These are phyloP conservation scores for Mionectes macconnelli DNA, from an alignment of 2,113 vertebrate genomes.

Conservation along the genomic window DNA sequence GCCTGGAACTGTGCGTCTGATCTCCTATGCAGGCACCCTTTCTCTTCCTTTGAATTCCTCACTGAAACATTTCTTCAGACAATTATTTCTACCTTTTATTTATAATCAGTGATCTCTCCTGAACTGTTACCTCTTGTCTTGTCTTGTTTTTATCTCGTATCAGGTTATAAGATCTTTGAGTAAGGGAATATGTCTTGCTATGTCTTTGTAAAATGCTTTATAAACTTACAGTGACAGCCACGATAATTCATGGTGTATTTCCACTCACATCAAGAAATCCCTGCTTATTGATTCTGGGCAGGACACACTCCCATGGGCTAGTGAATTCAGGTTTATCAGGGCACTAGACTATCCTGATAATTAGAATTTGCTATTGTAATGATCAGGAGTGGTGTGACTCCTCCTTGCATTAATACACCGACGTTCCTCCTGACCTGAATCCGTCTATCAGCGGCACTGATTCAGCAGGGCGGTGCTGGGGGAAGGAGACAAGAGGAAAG, in stretches of 20 bases:
- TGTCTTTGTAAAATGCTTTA: slow-evolving; percentile 54
- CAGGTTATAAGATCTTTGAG: slow-evolving; percentile 54
- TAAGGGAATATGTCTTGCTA: slow-evolving; percentile 35
- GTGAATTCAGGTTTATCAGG: slow-evolving; percentile 10
- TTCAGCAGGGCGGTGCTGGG: background rate
- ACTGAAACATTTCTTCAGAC: slow-evolving; percentile 56
- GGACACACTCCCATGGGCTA: background rate
- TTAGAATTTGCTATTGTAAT: slow-evolving; percentile 15
- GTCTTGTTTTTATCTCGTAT: slow-evolving; percentile 55
- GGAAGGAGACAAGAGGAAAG: background rate
- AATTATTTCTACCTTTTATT: slow-evolving; percentile 60
- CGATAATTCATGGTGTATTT: slow-evolving; percentile 37
- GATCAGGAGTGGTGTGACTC: background rate
- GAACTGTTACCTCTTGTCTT: slow-evolving; percentile 66
- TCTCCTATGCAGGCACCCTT: background rate
- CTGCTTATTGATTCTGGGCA: slow-evolving; percentile 9
- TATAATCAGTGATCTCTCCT: slow-evolving; percentile 63
- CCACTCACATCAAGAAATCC: slow-evolving; percentile 26
- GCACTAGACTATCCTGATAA: background rate
- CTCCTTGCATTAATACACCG: background rate
- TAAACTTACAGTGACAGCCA: slow-evolving; percentile 55
- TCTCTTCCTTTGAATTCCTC: slow-evolving; percentile 50
- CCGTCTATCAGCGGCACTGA: background rate
- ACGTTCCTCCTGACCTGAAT: slow-evolving; percentile 1
- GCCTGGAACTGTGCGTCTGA: slow-evolving; percentile 39